Base-by-base conservation (phyloP, 2,888 invertebrate genomes). In the Galeopsomyia nigrocyanea region DNA sequence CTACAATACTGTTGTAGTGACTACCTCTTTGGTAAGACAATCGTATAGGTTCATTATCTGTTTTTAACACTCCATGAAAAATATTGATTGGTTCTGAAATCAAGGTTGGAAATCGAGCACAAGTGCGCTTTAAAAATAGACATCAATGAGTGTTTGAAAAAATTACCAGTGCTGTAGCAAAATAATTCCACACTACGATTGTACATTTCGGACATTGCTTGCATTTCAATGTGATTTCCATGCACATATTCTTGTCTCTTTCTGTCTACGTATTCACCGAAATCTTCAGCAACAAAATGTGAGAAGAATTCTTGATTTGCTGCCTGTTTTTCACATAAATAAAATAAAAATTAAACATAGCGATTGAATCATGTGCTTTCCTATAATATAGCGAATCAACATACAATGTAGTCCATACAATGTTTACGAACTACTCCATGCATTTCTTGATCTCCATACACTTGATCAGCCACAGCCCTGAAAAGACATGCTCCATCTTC, bases 401-500 rank as follows among this genome's bases (percentile, higher is more conserved):
- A 89, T 87, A 95, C 95, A 88, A 96, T 94, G 82, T 96, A 96
- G 87, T 96, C 95, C 92, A 96, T 94, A 83, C 95, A 95, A 81
- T 94, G 92, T 80, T 93, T 91, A 51, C 96, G 89, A 19, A 96
- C 94, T 77, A 92, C 90, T 75, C 90, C 89, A 83, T 96, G 95
- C 92, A 95, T 94, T 80, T 95, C 95, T 87, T 96, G 94, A 87
- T 96, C 95, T 1, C 96, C 96, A 84, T 93, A 96, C 47, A 96
- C 92, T 87, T 96, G 95, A 87, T 95, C 92, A 62, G 96, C 95
- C 76, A 96, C 95, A 47, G 96, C 94, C 78, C 96, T 89, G 85
- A 96, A 96, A 56, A 96, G 87, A 84, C 96, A 96, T 22, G 95
- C 95, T 7, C 96, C 96, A 87, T 96, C 96, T 84, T 95, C 94